Percentiles rank a stretch among this genome's conserved stretches.
These are phyloP conservation scores for Microcebus jonahi DNA, from an alignment of 2,113 vertebrate genomes.

Conservation along the genomic window DNA sequence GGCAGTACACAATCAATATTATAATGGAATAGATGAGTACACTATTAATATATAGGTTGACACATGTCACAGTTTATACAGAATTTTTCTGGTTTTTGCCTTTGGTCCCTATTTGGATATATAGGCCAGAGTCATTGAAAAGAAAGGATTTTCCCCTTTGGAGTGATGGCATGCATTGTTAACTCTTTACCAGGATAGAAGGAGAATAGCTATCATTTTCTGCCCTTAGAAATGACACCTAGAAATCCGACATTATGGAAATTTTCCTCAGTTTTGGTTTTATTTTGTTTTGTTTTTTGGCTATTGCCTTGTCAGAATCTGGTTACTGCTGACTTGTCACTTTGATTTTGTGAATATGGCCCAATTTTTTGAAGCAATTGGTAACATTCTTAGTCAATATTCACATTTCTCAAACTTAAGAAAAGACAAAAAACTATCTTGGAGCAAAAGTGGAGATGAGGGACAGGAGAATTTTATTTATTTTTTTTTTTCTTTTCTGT, in stretches of 20 bases:
- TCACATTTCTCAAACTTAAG: background rate
- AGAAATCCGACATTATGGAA: background rate
- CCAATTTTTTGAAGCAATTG: background rate
- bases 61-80: background rate
- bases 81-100: background rate
- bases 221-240: background rate
- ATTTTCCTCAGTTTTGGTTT: background rate
- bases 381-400: background rate
- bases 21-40: background rate
- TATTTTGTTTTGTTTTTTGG: background rate
- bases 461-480: background rate
- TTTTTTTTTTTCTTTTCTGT: background rate
- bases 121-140: background rate
- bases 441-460: background rate
- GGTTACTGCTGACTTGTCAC: background rate
- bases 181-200: background rate
- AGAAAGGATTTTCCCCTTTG: background rate
- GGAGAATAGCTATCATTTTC: background rate
- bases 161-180: background rate
- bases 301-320: background rate
- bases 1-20: background rate
- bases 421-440: background rate
- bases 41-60: background rate
- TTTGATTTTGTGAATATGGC: slow-evolving; percentile 40
- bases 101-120: background rate